Evolutionary conservation across 2,797 vertebrate genomes (phyloP), one percentile per base, ranked within the genome.

Genomic region (Pseudotriccus pelzelni): DNA sequence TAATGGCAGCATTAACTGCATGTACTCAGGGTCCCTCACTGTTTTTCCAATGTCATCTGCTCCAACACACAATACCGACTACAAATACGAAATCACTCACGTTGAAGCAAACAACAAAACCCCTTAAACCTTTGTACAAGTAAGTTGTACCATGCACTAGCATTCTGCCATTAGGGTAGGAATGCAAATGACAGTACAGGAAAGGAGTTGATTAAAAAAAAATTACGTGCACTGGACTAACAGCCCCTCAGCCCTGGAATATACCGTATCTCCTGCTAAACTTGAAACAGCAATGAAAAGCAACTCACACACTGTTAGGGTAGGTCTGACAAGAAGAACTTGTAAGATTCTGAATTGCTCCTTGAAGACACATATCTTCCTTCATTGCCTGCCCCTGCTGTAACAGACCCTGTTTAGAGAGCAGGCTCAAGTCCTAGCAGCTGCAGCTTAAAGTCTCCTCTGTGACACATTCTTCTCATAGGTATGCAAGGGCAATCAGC

Each of bases 361-460:
- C 79, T 92, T 87, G 82, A 73, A 89, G 89, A 72, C 58, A 92
- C 62, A 43, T 69, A 56, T 94, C 53, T 85, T 84, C 77, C 74
- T 84, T 84, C 84, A 62, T 55, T 55, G 87, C 70, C 82, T 95
- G 87, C 39, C 79, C 89, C 68, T 94, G 83, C 73, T 85, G 82
- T 64, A 64, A 68, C 50, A 91, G 74, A 70, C 74, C 53, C 50
- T 24, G 27, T 59, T 56, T 22, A 90, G 53, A 72, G 37, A 81
- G 67, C 44, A 78, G 67, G 73, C 60, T 74, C 89, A 89, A 4
- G 44, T 87, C 53, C 67, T 36, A 64, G 27, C 88, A 90, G 78
- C 59, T 86, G 84, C 17, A 12, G 64, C 72, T 89, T 84, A 37
- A 78, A 58, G 67, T 67, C 64, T 83, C 85, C 72, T 85, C 82